Percentiles rank a stretch among this genome's conserved stretches.
phyloP scores from a whole-genome alignment of 2,888 invertebrate genomes.

The Odontocolon sp. region DNA sequence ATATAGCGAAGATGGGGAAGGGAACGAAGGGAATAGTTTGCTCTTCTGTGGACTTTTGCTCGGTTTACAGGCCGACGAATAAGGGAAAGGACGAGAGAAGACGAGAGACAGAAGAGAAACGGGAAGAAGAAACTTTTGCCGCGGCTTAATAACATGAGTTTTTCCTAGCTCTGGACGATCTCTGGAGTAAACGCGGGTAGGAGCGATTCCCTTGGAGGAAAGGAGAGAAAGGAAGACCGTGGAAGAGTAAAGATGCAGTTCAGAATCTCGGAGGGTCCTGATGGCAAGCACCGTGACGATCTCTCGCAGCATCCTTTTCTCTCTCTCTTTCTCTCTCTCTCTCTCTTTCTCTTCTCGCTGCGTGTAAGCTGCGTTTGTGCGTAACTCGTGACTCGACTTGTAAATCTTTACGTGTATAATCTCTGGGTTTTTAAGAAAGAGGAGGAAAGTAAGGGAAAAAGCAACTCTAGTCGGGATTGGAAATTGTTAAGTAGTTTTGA shows the following conservation, averaged over 20 bases:
- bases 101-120: constrained; percentile 49
- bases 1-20: not conserved
- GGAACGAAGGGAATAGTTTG: constrained; percentile 41
- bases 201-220: constrained; percentile 30
- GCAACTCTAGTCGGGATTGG: too few species aligned
- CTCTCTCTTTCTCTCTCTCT: not conserved
- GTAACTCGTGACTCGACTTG: not conserved
- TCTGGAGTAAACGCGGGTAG: constrained; percentile 65
- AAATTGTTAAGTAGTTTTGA: too few species aligned
- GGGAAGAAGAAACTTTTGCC: constrained; percentile 70
- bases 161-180: constrained; percentile 67
- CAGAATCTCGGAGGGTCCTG: constrained; percentile 26
- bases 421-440: too few species aligned
- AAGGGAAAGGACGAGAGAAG: constrained; percentile 28
- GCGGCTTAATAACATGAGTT: constrained; percentile 78
- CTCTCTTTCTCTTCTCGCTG: not conserved
- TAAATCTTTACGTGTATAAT: too few species aligned
- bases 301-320: constrained; percentile 9
- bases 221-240: constrained; percentile 26
- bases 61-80: constrained; percentile 1
- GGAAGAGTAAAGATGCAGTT: constrained; percentile 28
- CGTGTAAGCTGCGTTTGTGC: not conserved
- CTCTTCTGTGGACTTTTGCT: not conserved
- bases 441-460: too few species aligned
- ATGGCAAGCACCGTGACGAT: constrained; percentile 50